Evolutionary conservation across 92 coral and sea anemone genomes (phyloP), one percentile per base, ranked within the genome.

Genomic region (Parazoanthus swiftii): DNA sequence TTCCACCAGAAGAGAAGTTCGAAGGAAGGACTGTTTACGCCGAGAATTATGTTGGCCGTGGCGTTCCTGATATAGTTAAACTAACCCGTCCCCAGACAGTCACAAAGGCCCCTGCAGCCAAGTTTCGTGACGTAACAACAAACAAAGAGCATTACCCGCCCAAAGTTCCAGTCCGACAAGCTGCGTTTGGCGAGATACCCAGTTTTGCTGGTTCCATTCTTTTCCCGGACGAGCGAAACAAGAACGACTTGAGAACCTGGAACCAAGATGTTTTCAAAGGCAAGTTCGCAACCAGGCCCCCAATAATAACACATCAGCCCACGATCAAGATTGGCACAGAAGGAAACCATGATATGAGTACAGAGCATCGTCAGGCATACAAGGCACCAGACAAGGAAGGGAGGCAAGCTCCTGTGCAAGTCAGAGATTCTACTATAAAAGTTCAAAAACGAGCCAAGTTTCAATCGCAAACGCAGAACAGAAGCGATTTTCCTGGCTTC

Each of bases 181-280:
- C 87, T 38, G 88, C 95, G 20, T 97, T 86, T 81, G 92, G 95
- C 23, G 99, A 97, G 88, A 86, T 94, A n/a, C 99, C 99, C 23
- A 92, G 95, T 70, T 97, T 93, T 78, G 90, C 98, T 20, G 98
- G 98, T 25, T 90, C 95, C 58, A 94, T 97, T 74, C 92, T 97
- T 58, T 97, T 91, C 86, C 99, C 99, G 39, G 99, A 94, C 43
- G 81, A 88, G 35, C 67, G 88, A 81, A 86, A 91, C 23, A 89
- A 76, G 56, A 80, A 86, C 33, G 91, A 93, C 78, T 71, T 93
- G 29, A 93, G 90, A 50, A 97, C 99, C n/a, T 92, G 95, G 92
- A 97, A 97, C 84, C 99, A 97, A 89, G 97, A 94, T 77, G 94
- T 93, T 23, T 97, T 95, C 85, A 94, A 91, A 76, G 99, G 99